Base-by-base conservation (phyloP, 2,888 invertebrate species). In the Corythucha ciliata region DNA sequence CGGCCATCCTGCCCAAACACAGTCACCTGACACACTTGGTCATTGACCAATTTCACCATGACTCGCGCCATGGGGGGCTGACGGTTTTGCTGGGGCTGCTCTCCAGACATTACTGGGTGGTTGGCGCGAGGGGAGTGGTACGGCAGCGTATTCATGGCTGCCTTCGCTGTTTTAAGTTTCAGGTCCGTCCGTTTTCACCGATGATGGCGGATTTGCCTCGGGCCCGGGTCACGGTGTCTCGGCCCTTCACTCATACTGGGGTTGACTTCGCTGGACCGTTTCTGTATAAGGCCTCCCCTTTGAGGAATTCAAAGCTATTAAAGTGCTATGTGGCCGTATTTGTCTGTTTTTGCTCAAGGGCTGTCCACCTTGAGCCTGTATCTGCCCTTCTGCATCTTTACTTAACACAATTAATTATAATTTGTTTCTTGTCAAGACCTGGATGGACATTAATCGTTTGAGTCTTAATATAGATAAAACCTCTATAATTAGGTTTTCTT, bases 401-500 rank as follows among this genome's bases (percentile, higher is more conserved):
- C 3, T 37, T 18, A 37, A 37, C 27, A 25, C 26, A 7, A 41
- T 41, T 41, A 41, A 25, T 41, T 41, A 41, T 14, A 24, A 25
- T 41, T 41, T 41, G 25, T 41, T 41, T 40, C 40, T 5, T 37
- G 22, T 41, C 26, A 41, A 25, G 41, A 41, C 25, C 41, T 25
- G 25, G 41, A 41, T 41, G 41, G 26, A 41, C 27, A n/a, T 41
- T 16, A 41, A 41, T 40, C 24, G 40, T 21, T 40, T 21, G 6
- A 25, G 4, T 40, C 40, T 40, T 4, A 40, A 40, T 21, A 25
- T 21, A 21, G 40, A 40, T 22, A 40, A 40, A 40, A 40, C 40
- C 12, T 40, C 40, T 4, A 7, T 40, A 40, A 40, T 40, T 40
- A 40, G 2, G 40, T 40, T 40, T 22, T 40, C 24, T 40, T 40